Evolutionary conservation across 2,888 invertebrate genomes (phyloP), one percentile per base, ranked within the genome.

Genomic region (Lithophane socia): DNA sequence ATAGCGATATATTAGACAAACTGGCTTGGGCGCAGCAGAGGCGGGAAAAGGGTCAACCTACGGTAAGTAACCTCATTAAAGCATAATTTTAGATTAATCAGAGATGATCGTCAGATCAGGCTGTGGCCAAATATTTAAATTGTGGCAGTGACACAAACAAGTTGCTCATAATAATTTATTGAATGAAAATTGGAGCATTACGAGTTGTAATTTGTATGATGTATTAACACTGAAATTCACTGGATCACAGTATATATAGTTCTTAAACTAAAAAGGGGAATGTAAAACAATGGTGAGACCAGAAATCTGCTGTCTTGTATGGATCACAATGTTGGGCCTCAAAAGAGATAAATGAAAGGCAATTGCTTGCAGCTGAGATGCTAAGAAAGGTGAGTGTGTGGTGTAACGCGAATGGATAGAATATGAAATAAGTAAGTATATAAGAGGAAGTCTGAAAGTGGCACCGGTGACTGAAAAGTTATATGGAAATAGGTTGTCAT

Each of bases 21-120:
- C 97, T 98, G 52, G 94, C 96, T 76, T 99, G 99, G 98, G 98
- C 98, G 1, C 93, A 97, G 90, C 92, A 96, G n/a, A 97, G 97
- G 82, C 97, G 98, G 13, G 94, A 97, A 7, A 95, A 97, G 21
- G 97, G 97, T 71, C 94, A 97, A 86, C 98, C 99, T 18, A 99
- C 99, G 0, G 98, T 99, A 88, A 88, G 93, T 80, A 68, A 44
- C 13, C 37, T 24, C 8, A 37, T 73, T 24, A 13, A 18, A 61
- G 16, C 24, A 44, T 24, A 0, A 44, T 61, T 61, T 56, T 42
- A 21, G 9, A 42, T 60, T 67, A 29, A 13, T 44, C 13, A 10
- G 9, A 12, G 10, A 44, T 63, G 5, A 21, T 16, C 9, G 7
- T 24, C 3, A 7, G 47, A 56, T 74, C 13, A 70, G 5, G 37